Evolutionary conservation across 1,140 invertebrate genomes (phyloP), one percentile per base, ranked within the genome.

Genomic region (Antheraea mylitta): DNA sequence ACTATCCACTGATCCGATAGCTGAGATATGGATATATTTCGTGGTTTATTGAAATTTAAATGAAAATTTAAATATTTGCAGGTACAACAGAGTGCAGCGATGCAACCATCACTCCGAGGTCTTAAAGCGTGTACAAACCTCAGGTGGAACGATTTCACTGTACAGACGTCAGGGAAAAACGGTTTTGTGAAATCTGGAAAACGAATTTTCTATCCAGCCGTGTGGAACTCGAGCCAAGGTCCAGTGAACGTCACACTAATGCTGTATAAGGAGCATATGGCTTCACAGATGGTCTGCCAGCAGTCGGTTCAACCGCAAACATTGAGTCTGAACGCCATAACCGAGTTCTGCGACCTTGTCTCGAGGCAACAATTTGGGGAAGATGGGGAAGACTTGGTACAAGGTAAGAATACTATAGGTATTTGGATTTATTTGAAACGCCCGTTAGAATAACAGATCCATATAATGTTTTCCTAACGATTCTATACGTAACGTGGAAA

Each of bases 281-380:
- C 92, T 7, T 91, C 93, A 2, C 93, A 94, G 67, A 78, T 94
- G 37, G 92, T 93, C 38, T 90, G 89, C 75, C 91, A 91, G 66
- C 82, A 92, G 64, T 91, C 87, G 0, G 87, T 93, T 7, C 92
- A 93, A 66, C 93, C 93, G 30, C 93, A 92, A 59, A 92, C 91
- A 8, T 93, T 95, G 78, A 95, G 93, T 78, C 90, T 97, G 62
- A 94, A 94, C 69, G 95, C 96, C 7, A 93, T 97, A 38, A 95
- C 95, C 8, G 96, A 97, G 84, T 97, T 97, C 86, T 95, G 94
- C 78, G 96, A 97, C 80, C 82, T 95, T 70, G 94, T 97, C 36
- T 95, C 96, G 13, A 89, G 94, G 19, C 94, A 95, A 74, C 95
- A 95, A 65, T 92, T 93, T 66, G 92, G 91, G 7, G 92, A 93